Conservation (phyloP, 2,797 vertebrate genomes). For the Clarias pachynema region DNA sequence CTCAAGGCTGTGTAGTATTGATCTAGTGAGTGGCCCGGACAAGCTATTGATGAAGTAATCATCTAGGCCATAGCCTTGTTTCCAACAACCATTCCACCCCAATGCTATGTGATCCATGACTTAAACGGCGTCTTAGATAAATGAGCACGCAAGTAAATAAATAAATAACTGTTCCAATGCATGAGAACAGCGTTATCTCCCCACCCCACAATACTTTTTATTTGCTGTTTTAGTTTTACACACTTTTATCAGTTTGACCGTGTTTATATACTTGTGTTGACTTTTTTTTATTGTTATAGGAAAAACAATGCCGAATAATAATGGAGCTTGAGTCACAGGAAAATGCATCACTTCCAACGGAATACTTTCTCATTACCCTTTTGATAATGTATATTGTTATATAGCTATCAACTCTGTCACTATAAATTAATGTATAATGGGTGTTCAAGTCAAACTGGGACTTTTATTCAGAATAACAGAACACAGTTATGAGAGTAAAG, state of each 20-base stretch:
- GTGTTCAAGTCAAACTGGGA: too few relatives aligned
- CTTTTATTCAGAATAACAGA: too few relatives aligned
- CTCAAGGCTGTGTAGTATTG: conserved; percentile 36
- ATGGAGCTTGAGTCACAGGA: not conserved
- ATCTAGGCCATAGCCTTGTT: conserved; percentile 43
- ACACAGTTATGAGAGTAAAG: too few relatives aligned
- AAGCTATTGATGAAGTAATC: conserved; percentile 44
- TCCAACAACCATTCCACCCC: not conserved
- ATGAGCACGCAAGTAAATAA: conserved; percentile 18
- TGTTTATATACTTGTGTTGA: not conserved
- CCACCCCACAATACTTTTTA: not conserved
- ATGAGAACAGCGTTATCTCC: too few relatives aligned
- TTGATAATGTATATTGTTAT: not conserved
- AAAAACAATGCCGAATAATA: not conserved
- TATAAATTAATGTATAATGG: not conserved
- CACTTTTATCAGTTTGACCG: not conserved
- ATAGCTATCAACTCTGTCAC: not conserved
- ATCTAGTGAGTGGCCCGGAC: conserved; percentile 34
- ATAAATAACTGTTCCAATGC: not conserved
- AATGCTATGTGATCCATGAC: conserved; percentile 13
- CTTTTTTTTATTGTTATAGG: not conserved
- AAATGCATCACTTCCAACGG: not conserved
- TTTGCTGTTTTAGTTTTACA: not conserved
- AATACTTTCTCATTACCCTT: not conserved
- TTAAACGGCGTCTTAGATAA: conserved; percentile 20